A percentile compares a stretch with the other conserved stretches of the same genome.
phyloP scores from a whole-genome alignment of 2,797 vertebrate species.

The Champsocephalus gunnari region DNA sequence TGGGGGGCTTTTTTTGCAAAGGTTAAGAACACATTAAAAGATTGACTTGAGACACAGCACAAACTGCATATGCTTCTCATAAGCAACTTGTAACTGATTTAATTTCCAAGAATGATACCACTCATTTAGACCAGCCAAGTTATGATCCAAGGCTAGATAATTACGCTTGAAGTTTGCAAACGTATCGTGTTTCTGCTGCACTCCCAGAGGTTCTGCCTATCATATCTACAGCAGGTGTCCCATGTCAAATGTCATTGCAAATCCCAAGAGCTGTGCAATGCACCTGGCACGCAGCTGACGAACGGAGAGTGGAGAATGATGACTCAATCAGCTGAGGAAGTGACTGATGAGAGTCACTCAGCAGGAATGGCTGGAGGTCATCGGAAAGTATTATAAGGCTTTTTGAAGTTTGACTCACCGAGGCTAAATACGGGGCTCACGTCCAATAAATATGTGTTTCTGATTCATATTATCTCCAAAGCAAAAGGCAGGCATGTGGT shows the following conservation, averaged over 20 bases:
- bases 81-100: neutral
- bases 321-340: conserved; percentile 79
- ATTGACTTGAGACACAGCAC: neutral
- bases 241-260: conserved; percentile 64
- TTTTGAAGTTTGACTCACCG: conserved; percentile 60
- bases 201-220: conserved; percentile 28
- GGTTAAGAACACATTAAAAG: neutral
- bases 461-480: conserved; percentile 55
- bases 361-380: conserved; percentile 67
- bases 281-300: conserved; percentile 79
- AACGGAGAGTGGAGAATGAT: conserved; percentile 64
- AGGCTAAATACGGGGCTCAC: conserved; percentile 36
- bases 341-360: conserved; percentile 75
- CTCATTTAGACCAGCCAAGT: neutral
- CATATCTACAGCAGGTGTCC: conserved; percentile 66
- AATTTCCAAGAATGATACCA: neutral
- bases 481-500: conserved; percentile 36
- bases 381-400: conserved; percentile 69
- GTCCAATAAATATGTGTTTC: conserved; percentile 49
- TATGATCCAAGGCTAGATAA: conserved; percentile 9
- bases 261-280: conserved; percentile 60
- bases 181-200: conserved; percentile 7
- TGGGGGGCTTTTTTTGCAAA: neutral
- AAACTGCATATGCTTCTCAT: neutral
- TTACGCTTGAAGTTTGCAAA: conserved; percentile 3